A percentile compares a stretch with the other conserved stretches of the same genome.
These are phyloP conservation scores for Nasonovia ribisnigri DNA, from an alignment of 2,888 invertebrate genomes.

Conservation along the genomic window DNA sequence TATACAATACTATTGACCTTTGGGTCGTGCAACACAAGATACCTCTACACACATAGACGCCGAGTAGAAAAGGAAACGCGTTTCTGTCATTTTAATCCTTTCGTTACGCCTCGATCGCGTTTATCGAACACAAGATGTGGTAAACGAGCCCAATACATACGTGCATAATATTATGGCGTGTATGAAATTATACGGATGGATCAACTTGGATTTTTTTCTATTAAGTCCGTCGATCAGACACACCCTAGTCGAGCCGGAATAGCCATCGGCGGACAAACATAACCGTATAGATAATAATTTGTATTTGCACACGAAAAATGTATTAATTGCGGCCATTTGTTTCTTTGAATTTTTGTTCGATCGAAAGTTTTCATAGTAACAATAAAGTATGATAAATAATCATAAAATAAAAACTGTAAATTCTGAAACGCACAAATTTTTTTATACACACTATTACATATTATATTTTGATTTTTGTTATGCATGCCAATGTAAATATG, in stretches of 20 bases:
- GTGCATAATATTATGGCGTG: background rate
- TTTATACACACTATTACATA: background rate
- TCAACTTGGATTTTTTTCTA: too few relatives aligned
- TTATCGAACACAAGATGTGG: background rate
- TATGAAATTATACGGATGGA: background rate
- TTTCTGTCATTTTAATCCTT: background rate
- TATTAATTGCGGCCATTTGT: background rate
- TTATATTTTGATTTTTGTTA: too few relatives aligned
- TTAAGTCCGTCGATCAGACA: background rate
- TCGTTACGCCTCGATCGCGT: background rate
- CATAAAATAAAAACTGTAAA: background rate
- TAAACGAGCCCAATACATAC: background rate
- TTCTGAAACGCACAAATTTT: background rate
- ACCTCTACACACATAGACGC: background rate
- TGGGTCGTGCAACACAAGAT: background rate
- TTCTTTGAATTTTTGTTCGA: background rate
- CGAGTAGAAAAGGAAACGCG: background rate
- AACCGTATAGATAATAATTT: too few relatives aligned
- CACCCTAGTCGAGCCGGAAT: background rate
- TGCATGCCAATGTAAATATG: background rate
- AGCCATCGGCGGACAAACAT: background rate
- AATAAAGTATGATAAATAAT: background rate
- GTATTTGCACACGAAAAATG: background rate
- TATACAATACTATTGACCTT: background rate
- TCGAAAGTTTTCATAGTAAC: background rate